phyloP scores from a whole-genome alignment of 2,888 invertebrate genomes.

The Cordilura impudica region DNA sequence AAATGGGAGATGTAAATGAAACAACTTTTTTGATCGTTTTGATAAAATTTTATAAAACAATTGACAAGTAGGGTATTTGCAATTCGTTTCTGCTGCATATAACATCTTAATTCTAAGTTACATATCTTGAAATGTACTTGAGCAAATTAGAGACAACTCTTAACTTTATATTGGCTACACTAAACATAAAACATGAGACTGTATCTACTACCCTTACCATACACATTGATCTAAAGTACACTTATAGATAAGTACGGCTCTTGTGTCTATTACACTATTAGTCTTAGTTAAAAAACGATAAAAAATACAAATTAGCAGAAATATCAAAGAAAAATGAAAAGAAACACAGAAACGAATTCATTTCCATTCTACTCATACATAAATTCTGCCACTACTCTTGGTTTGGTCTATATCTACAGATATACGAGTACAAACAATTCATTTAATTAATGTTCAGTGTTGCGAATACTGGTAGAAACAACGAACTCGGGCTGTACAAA shows the following conservation, averaged over 20 bases:
- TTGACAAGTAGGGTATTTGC: too few species aligned
- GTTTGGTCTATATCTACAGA: too few species aligned
- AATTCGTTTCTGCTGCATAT: too few species aligned
- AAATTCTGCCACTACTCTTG: too few species aligned
- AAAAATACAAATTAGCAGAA: slow-evolving; percentile 11
- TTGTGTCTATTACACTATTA: slow-evolving; percentile 55
- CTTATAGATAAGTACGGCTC: slow-evolving; percentile 57
- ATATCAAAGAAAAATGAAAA: not conserved
- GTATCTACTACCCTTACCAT: not conserved
- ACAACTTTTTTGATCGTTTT: too few species aligned
- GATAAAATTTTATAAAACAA: too few species aligned
- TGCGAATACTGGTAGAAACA: too few species aligned
- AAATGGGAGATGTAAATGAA: too few species aligned
- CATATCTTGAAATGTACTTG: not conserved
- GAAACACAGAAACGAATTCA: slow-evolving; percentile 17
- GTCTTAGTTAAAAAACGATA: slow-evolving; percentile 44
- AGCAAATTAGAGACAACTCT: not conserved
- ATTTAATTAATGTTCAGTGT: slow-evolving; percentile 51
- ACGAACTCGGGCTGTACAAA: too few species aligned
- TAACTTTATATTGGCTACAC: slow-evolving; percentile 50
- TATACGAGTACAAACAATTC: too few species aligned
- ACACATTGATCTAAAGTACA: slow-evolving; percentile 48
- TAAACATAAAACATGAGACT: slow-evolving; percentile 42
- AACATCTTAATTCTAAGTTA: not conserved
- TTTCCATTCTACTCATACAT: slow-evolving; percentile 37